These are phyloP conservation scores for Eutrigla gurnardus DNA, from an alignment of 2,797 vertebrate genomes.

Conservation along the genomic window DNA sequence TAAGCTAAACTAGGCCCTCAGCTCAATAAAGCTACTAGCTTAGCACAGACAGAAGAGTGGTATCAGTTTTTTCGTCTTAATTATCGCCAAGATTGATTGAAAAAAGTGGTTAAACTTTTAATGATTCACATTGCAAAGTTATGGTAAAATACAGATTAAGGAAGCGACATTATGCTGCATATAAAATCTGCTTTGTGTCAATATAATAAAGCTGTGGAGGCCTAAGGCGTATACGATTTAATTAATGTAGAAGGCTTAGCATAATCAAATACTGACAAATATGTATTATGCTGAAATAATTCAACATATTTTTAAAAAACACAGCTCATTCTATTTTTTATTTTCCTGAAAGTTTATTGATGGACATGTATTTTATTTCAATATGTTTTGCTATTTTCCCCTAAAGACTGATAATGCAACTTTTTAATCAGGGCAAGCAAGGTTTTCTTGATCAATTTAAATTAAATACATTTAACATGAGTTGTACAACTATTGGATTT, in stretches of 20 bases:
- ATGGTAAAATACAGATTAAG: slow-evolving; percentile 9
- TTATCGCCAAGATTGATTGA: background rate
- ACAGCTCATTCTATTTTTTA: background rate
- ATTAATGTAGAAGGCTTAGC: background rate
- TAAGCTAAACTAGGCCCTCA: background rate
- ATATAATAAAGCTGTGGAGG: background rate
- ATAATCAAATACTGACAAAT: background rate
- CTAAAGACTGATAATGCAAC: background rate
- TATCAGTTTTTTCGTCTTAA: background rate
- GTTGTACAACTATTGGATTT: background rate
- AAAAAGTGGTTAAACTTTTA: slow-evolving; percentile 52
- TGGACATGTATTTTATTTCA: background rate
- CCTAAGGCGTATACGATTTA: background rate
- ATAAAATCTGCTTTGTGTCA: background rate
- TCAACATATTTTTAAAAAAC: background rate
- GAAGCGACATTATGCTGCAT: background rate
- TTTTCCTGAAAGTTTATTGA: background rate
- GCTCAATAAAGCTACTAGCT: background rate
- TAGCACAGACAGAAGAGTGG: background rate
- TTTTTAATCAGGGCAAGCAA: background rate
- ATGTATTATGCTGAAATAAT: background rate
- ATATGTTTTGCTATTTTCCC: background rate
- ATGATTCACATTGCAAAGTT: slow-evolving; percentile 40
- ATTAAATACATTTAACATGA: background rate
- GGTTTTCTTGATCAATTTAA: background rate